Base-by-base conservation (phyloP, 2,797 vertebrate species). In the Chanos chanos region DNA sequence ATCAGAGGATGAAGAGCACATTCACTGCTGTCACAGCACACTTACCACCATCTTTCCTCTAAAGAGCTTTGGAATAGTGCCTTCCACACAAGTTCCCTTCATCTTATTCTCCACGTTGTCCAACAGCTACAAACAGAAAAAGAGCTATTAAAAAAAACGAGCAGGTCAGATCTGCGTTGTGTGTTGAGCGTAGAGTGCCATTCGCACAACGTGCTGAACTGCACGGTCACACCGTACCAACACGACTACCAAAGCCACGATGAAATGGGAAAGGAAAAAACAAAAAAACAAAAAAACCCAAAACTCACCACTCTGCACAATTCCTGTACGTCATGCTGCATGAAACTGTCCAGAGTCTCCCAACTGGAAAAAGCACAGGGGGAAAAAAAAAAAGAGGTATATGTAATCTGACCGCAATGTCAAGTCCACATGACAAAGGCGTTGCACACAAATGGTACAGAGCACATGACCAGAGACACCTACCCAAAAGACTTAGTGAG, bases 81-180 rank as follows among this genome's bases (percentile, higher is more conserved):
- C 97, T 80, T 99, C 97, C 70, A 99, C 97, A 77, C 97, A 99
- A 0, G 97, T 99, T 83, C 97, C 96, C 91, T 99, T 99, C 97
- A 99, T 99, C 89, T 99, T 99, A 75, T 99, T 99, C 85, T 99
- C 97, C 72, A 99, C 96, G 0, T 99, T 99, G 89, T 99, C 97
- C 41, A 99, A 90, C 60, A 99, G 90, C 97, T 99, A 85, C 37
- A 92, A 74, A 4, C 8, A 7, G 30, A 25, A 19, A 53, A 30
- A 49, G n/a, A n/a, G n/a, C n/a, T n/a, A n/a, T n/a, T n/a, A n/a
- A n/a, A n/a, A n/a, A n/a, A n/a, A n/a, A n/a, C n/a, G n/a, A n/a
- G n/a, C n/a, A n/a, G n/a, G n/a, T n/a, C n/a, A n/a, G n/a, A n/a
- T n/a, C n/a, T n/a, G n/a, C n/a, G n/a, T n/a, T n/a, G n/a, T n/a